Evolutionary conservation across 2,888 invertebrate genomes (phyloP), one percentile per base, ranked within the genome.

Genomic region (Ecliptopera silaceata): DNA sequence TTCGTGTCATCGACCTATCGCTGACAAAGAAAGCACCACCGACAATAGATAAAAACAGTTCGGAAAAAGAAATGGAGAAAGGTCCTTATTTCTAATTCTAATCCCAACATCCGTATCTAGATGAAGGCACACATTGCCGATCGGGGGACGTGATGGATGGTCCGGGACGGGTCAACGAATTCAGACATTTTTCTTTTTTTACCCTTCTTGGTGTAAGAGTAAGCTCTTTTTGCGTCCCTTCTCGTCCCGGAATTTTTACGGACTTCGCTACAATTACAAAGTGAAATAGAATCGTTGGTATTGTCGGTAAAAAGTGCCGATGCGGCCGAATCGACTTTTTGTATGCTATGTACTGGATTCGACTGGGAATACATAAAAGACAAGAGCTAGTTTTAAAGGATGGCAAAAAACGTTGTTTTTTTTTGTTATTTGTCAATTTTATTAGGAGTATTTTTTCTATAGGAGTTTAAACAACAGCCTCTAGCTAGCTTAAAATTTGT

Each of bases 121-220:
- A 64, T 61, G 57, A 48, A 55, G 61, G 63, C 57, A 61, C 69
- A 77, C 82, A 84, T 79, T 81, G 84, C 75, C 85, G 87, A 87
- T 85, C 78, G 82, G 79, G 84, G 85, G 84, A 87, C 86, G 91
- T 91, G 92, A 92, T 92, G 91, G 92, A 92, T 92, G 84, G 89
- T 87, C 80, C 82, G 87, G 88, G 89, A 91, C 91, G 92, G 92
- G 92, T 92, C 92, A 92, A 91, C 92, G 91, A 88, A 91, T 92
- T 92, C 91, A 91, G 86, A 90, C 91, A 92, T 92, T 91, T 91
- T 91, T 92, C 92, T 92, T 92, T 91, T n/a, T 91, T 91, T 90
- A 91, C 90, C 91, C 91, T 91, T 92, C 91, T 91, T 89, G 86
- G 86, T 80, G 79, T 88, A 84, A 84, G 84, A 86, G 88, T 89